Percentiles rank a stretch among this genome's conserved stretches.
Evolutionary conservation across 2,888 invertebrate species (phyloP).

Genomic region (Muscina levida): DNA sequence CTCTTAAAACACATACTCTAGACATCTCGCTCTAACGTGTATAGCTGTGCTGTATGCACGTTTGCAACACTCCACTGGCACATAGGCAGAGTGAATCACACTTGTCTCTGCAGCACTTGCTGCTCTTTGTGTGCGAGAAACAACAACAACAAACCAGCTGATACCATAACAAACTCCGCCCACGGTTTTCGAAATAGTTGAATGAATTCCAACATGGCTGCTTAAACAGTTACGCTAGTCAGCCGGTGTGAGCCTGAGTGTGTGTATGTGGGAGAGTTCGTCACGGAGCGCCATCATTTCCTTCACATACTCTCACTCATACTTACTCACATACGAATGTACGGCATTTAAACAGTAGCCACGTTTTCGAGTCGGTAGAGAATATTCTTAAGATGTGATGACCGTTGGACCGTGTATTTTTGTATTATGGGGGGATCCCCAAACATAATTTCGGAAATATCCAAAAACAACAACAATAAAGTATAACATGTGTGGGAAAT

Average conservation of each 20-base stretch:
- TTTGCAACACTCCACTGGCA: conserved; percentile 19
- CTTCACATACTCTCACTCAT: conserved; percentile 6
- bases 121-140: background rate
- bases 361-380: conserved; percentile 27
- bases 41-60: conserved; percentile 43
- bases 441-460: conserved; percentile 26
- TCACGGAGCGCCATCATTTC: conserved; percentile 60
- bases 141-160: conserved; percentile 17
- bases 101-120: conserved; percentile 51
- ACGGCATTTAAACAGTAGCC: conserved; percentile 44
- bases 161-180: conserved; percentile 74
- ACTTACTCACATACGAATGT: background rate
- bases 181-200: conserved; percentile 77
- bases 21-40: background rate
- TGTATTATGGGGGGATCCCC: conserved; percentile 54
- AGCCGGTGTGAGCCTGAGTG: conserved; percentile 14
- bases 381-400: conserved; percentile 7
- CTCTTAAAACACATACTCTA: conserved; percentile 1
- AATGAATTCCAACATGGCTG: conserved; percentile 80
- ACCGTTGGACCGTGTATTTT: conserved; percentile 13
- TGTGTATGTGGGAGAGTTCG: conserved; percentile 16
- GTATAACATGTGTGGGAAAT: conserved; percentile 56
- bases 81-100: conserved; percentile 3
- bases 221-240: conserved; percentile 43
- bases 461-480: conserved; percentile 33